These are phyloP conservation scores for Hemibagrus guttatus DNA, from an alignment of 2,797 vertebrate genomes.

Conservation along the genomic window DNA sequence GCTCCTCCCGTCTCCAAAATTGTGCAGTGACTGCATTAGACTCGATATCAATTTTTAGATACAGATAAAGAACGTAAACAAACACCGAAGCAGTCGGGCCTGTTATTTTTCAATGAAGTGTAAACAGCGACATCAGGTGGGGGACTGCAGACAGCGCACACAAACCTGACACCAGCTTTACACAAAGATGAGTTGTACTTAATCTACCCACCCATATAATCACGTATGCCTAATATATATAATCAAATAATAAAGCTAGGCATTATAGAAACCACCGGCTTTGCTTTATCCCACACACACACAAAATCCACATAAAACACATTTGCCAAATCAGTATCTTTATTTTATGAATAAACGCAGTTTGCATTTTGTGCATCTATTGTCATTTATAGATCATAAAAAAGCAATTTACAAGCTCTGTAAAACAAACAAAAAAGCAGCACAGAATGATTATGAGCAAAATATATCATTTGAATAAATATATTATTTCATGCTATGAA, in stretches of 20 bases:
- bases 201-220: neutral
- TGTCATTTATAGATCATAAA: slow-evolving; percentile 96
- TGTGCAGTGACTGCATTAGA: neutral
- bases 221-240: too few species aligned
- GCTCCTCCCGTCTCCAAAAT: neutral
- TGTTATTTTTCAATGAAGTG: neutral
- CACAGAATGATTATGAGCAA: slow-evolving; percentile 98
- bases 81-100: too few species aligned
- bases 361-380: slow-evolving; percentile 79
- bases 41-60: neutral
- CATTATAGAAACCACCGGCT: neutral
- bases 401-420: slow-evolving; percentile 99
- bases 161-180: neutral
- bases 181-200: neutral
- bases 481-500: slow-evolving; percentile 99
- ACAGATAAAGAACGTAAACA: neutral
- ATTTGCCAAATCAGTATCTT: slow-evolving; percentile 95
- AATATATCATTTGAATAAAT: slow-evolving; percentile 99
- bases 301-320: slow-evolving; percentile 35
- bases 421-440: slow-evolving; percentile 86
- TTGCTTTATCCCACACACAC: neutral
- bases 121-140: slow-evolving; percentile 24
- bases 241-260: too few species aligned
- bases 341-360: slow-evolving; percentile 97
- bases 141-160: too few species aligned